Evolutionary conservation across 2,797 vertebrate genomes (phyloP), one percentile per base, ranked within the genome.

Genomic region (Mormyrus hasselquistii): DNA sequence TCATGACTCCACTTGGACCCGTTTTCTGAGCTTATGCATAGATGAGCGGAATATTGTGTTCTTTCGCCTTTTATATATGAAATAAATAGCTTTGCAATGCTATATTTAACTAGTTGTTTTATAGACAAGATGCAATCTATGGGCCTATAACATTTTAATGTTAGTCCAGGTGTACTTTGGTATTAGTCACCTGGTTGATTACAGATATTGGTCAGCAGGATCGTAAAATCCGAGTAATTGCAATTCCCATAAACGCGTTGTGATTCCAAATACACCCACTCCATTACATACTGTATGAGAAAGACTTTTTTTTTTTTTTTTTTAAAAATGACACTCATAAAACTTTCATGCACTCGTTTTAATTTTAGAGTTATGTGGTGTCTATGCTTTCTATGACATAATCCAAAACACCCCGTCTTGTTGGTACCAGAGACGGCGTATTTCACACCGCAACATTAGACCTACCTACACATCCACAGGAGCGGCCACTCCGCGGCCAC

Each of bases 381-480:
- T 49, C 49, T 12, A 2, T n/a, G 9, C 19, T 65, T n/a, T 89
- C 76, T 25, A 47, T 85, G n/a, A 59, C 38, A 52, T n/a, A 69
- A 84, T 38, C 41, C 49, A 4, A 22, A 34, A 19, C 49, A 50
- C 69, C 41, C 52, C 22, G 19, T 59, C 49, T 79, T 22, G 85
- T 91, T 53, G 87, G 47, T 25, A 73, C 87, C 89, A 34, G 76
- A 89, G 90, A 88, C 87, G 88, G 89, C 86, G 4, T 55, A 87
- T 89, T 89, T 73, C 83, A 5, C 34, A 3, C 87, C 88, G 90
- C 57, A 62, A 4, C 14, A 9, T 59, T 29, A 29, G 25, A 29
- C 25, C 25, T 65, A 50, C 34, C 41, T 41, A 16, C 55, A 50
- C 41, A 65, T 41, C 0, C 49, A 10, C 2, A 2, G 1, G 69